Conservation (phyloP, 2,113 vertebrate genomes). For the Leptodactylus fuscus region DNA sequence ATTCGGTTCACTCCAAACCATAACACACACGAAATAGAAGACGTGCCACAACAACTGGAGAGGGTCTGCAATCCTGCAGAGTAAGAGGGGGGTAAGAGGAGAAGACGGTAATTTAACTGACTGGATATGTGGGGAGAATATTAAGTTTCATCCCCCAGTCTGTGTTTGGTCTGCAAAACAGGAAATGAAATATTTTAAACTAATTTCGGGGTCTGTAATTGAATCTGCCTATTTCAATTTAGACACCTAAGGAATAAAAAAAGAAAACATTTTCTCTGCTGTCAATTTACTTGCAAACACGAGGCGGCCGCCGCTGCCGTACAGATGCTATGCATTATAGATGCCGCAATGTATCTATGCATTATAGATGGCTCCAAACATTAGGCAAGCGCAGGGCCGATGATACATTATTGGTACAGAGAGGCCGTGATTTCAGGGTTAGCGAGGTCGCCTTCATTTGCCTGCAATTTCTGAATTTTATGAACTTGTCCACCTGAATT, state of each 20-base stretch:
- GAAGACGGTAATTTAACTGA: constrained; percentile 40
- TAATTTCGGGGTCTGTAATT: constrained; percentile 38
- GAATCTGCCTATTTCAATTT: constrained; percentile 56
- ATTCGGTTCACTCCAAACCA: not conserved
- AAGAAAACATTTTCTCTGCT: constrained; percentile 28
- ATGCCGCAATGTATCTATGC: not conserved
- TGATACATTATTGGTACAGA: not conserved
- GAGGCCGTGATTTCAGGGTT: not conserved
- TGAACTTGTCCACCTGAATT: constrained; percentile 8
- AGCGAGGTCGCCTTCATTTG: not conserved
- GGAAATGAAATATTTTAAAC: constrained; percentile 49
- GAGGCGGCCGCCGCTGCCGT: not conserved
- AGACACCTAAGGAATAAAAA: constrained; percentile 41
- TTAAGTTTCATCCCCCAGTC: constrained; percentile 53
- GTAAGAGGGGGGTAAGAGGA: constrained; percentile 16
- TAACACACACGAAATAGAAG: not conserved
- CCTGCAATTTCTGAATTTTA: not conserved
- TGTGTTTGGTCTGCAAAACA: constrained; percentile 58
- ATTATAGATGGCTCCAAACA: not conserved
- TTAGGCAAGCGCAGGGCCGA: not conserved
- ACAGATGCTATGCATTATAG: constrained; percentile 39
- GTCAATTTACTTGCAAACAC: constrained; percentile 24
- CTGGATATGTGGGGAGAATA: constrained; percentile 39
- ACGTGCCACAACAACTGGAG: not conserved
- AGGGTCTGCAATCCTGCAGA: constrained; percentile 58